Base-by-base conservation (phyloP, 2,888 invertebrate genomes). In the Electrophaes corylata region DNA sequence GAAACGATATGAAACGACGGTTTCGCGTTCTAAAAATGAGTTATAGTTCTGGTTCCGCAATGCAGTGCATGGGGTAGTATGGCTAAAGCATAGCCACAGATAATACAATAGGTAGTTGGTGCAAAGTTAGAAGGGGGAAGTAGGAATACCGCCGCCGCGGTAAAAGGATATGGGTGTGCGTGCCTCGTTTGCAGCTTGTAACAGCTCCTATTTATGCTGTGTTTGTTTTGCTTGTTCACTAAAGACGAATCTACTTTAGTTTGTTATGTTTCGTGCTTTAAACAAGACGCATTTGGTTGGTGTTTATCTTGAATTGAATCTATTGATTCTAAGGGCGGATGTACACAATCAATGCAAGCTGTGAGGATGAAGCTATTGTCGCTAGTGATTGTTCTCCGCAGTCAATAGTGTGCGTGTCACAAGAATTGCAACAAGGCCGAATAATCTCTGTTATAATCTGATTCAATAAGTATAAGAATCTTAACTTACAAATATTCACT, bases 51-150 rank as follows among this genome's bases (percentile, higher is more conserved):
- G 70, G 83, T 84, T 84, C 88, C 88, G 91, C 91, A 91, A 82
- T 91, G 91, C 91, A 89, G 89, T 88, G 84, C 86, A 88, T 86
- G 84, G 88, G 86, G 85, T 83, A 77, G 80, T 71, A 70, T 55
- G 60, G 60, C 20, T 60, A 48, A 55, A 60, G 60, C 47, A 60
- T 44, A 56, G 50, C 43, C 58, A 51, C 47, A 48, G 60, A 31
- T 16, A 29, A 35, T 33, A 39, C 19, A n/a, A 19, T 41, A 55
- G 51, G 51, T 55, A 47, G 60, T 60, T 55, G 20, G 19, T 55
- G 47, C 50, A 60, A 56, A 60, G 55, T 56, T 59, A 51, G 55
- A 60, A 50, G 50, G 59, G 56, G 60, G 57, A 49, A 53, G 50
- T 53, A 44, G 31, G 47, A 43, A 62, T 48, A 19, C 23, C 48